Evolutionary conservation across 2,113 vertebrate genomes (phyloP).

Genomic region (Bos taurus): DNA sequence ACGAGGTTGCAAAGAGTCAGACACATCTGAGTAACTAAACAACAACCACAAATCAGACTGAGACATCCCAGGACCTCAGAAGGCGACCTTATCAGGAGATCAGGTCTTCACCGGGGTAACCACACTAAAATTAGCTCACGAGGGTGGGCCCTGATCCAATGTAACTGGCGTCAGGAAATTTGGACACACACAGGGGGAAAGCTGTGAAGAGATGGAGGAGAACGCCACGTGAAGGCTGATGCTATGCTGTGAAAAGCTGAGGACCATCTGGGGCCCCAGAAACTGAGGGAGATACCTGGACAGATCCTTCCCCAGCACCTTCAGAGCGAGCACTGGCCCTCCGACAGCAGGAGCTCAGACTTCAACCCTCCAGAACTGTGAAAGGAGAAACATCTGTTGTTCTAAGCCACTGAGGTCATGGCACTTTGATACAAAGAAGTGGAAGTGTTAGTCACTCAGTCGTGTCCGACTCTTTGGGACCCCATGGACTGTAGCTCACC

Average conservation of each 20-base stretch:
- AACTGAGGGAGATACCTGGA: background rate
- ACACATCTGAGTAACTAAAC: background rate
- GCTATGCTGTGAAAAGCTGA: background rate
- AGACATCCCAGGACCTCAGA: background rate
- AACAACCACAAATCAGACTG: background rate
- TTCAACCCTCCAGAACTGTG: background rate
- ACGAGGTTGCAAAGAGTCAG: background rate
- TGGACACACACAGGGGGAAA: background rate
- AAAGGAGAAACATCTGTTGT: background rate
- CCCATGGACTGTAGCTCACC: background rate
- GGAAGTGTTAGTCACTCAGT: background rate
- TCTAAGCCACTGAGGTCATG: background rate
- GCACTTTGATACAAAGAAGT: background rate
- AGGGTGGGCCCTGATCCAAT: background rate
- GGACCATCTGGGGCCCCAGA: background rate
- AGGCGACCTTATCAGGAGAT: background rate
- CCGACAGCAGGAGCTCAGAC: background rate
- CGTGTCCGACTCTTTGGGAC: fast-evolving
- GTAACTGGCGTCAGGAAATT: background rate
- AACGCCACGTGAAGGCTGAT: fast-evolving
- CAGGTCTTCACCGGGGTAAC: background rate
- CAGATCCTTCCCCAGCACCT: background rate
- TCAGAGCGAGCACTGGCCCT: fast-evolving
- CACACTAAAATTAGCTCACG: background rate
- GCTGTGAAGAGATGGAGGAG: background rate